These are phyloP conservation scores for Cochlearius cochlearius DNA, from an alignment of 2,113 vertebrate species.

Conservation along the genomic window DNA sequence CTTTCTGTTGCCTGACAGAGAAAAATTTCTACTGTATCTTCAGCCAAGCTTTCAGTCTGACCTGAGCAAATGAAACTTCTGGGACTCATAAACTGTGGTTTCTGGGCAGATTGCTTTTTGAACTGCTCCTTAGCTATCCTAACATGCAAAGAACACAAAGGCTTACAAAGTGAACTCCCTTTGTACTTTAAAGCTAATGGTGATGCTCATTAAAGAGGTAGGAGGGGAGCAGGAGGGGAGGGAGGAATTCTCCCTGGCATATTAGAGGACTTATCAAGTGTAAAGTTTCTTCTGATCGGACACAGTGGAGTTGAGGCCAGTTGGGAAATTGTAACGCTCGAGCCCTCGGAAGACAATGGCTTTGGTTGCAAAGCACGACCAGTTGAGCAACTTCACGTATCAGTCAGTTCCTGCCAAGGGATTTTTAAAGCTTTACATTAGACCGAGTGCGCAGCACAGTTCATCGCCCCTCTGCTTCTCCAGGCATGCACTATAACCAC, in stretches of 20 bases:
- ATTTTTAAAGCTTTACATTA: conserved; percentile 15
- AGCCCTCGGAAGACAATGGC: background rate
- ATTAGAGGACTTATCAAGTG: background rate
- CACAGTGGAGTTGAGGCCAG: background rate
- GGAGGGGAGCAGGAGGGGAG: background rate
- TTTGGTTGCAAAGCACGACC: background rate
- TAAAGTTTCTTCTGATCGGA: background rate
- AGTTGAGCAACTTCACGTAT: conserved; percentile 32
- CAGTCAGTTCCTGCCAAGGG: conserved; percentile 13
- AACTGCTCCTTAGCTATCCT: conserved; percentile 60
- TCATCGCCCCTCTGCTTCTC: background rate
- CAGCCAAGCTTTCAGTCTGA: conserved; percentile 85
- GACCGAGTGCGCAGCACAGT: background rate
- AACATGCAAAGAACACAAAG: conserved; percentile 67
- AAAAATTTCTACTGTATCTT: conserved; percentile 85
- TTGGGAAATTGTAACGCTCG: background rate
- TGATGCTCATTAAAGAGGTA: conserved; percentile 43
- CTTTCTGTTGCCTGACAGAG: conserved; percentile 93
- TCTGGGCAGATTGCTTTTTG: conserved; percentile 75
- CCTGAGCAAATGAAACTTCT: conserved; percentile 75
- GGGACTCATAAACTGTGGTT: conserved; percentile 80
- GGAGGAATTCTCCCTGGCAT: background rate
- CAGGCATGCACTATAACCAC: background rate
- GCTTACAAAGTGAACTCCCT: conserved; percentile 67
- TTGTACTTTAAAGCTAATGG: conserved; percentile 67